These are phyloP conservation scores for Pantala flavescens DNA, from an alignment of 1,140 invertebrate genomes.

Conservation along the genomic window DNA sequence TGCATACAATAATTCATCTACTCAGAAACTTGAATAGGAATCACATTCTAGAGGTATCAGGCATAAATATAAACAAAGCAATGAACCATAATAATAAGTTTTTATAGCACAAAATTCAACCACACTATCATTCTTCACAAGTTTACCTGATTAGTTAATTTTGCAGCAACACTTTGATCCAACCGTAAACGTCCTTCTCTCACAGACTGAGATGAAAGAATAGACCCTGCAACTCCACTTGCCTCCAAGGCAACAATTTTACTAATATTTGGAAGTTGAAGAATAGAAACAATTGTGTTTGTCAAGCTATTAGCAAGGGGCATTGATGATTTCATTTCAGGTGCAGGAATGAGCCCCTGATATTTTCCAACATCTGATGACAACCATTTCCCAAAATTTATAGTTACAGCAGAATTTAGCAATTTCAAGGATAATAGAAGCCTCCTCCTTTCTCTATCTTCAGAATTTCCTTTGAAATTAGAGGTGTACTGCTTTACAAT, in stretches of 20 bases:
- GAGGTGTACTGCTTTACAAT: neutral
- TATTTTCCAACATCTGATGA: neutral
- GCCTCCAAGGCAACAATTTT: neutral
- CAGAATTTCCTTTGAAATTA: neutral
- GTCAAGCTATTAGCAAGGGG: neutral
- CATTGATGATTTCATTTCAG: neutral
- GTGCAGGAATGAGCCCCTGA: neutral
- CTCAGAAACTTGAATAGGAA: too few relatives aligned
- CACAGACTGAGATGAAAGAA: neutral
- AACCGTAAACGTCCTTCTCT: neutral
- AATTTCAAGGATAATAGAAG: neutral
- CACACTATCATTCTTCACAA: too few relatives aligned
- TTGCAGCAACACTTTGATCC: neutral
- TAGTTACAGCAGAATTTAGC: neutral
- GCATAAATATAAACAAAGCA: too few relatives aligned
- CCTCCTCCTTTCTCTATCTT: neutral
- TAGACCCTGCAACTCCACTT: neutral
- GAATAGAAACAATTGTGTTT: neutral
- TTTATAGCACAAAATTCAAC: too few relatives aligned
- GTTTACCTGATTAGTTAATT: constrained; percentile 1
- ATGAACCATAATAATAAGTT: too few relatives aligned
- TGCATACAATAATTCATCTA: too few relatives aligned
- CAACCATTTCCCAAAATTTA: neutral
- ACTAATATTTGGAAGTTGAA: neutral
- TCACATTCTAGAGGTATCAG: too few relatives aligned